Evolutionary conservation across 2,797 vertebrate species (phyloP), one percentile per base, ranked within the genome.

Genomic region (Trachops cirrhosus): DNA sequence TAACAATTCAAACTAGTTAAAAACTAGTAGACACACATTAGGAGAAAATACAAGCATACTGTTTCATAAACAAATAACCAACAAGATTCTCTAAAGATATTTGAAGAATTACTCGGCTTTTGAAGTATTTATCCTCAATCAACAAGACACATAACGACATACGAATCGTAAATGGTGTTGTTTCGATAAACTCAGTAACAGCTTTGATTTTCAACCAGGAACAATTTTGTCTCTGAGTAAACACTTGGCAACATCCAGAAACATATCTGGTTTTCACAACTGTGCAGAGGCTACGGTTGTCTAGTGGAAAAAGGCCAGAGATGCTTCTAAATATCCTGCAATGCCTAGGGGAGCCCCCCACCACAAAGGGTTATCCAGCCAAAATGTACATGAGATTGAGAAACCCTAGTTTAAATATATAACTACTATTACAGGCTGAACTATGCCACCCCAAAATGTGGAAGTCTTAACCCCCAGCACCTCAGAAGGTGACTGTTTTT

Each of bases 171-270:
- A 86, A 57, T 6, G 4, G 6, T 74, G 12, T 6, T 37, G 21
- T 64, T 91, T 92, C 71, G 18, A 48, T 86, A 84, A 93, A 79
- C n/a, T 91, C 52, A 37, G 32, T 86, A 78, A 89, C 70, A 50
- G 21, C 39, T 78, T 85, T 57, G 14, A 90, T 85, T 73, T 89
- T 91, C 22, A 62, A 91, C 19, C 18, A 39, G 7, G 5, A 86
- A 57, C 41, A 68, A 57, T 59, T 52, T 5, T n/a, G 22, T 22
- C 14, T n/a, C 29, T 22, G 46, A 52, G 39, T 6, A 5, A 46
- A 84, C 8, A 9, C 22, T 2, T 85, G 50, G n/a, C 48, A 73
- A 73, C 16, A 52, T 50, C 86, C 79, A 18, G n/a, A n/a, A 83
- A 88, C 29, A 77, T 50, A 41, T 90, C 73, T 14, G 29, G 48